phyloP scores from a whole-genome alignment of 2,888 invertebrate species.

The Melipona beecheii region DNA sequence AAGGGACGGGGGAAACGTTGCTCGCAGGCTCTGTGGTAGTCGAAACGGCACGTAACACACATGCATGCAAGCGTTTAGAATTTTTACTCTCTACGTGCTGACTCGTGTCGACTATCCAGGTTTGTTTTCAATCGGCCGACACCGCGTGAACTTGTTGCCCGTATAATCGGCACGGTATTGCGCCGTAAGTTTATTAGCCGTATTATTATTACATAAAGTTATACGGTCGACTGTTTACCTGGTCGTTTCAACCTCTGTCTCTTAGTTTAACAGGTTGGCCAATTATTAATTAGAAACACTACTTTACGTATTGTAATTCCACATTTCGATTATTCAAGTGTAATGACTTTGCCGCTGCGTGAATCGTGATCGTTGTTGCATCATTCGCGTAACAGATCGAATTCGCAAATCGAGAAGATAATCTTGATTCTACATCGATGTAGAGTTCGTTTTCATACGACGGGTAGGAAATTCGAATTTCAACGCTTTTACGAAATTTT shows the following conservation, averaged over 20 bases:
- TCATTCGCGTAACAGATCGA: background rate
- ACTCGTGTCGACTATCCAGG: conserved; percentile 39
- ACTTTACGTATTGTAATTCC: too few relatives aligned
- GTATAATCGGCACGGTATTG: conserved; percentile 42
- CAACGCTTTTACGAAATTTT: background rate
- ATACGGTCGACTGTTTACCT: conserved; percentile 41
- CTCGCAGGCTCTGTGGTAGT: conserved; percentile 5
- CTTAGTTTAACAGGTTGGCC: background rate
- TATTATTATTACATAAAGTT: conserved; percentile 55
- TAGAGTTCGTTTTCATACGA: background rate
- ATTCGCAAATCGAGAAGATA: background rate
- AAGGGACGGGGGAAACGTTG: conserved; percentile 8
- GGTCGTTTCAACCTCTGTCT: background rate
- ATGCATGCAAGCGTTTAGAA: background rate
- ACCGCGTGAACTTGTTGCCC: conserved; percentile 57
- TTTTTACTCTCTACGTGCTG: conserved; percentile 27
- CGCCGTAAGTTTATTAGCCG: conserved; percentile 57
- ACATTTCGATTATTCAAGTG: too few relatives aligned
- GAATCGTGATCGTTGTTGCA: conserved; percentile 22
- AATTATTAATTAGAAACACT: too few relatives aligned
- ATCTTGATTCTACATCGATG: background rate
- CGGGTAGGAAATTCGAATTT: background rate
- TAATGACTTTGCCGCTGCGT: too few relatives aligned
- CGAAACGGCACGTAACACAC: background rate
- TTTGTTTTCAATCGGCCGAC: conserved; percentile 56